phyloP scores from a whole-genome alignment of 2,113 vertebrate genomes.

The Callithrix jacchus region DNA sequence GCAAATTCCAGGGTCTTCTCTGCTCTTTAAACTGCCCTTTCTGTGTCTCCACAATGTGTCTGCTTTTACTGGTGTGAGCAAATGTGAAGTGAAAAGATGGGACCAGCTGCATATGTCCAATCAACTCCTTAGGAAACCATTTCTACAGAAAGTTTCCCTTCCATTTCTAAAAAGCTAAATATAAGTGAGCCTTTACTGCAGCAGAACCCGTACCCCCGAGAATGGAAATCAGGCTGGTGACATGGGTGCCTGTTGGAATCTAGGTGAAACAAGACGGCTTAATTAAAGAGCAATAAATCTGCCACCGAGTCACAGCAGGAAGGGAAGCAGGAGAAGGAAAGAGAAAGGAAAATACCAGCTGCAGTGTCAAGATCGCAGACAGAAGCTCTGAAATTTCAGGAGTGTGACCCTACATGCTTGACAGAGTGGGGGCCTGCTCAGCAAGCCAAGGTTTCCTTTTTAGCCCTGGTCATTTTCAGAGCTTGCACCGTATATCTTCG shows the following conservation, averaged over 20 bases:
- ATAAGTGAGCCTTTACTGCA: background rate
- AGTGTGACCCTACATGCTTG: accelerated
- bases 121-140: background rate
- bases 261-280: background rate
- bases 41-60: accelerated
- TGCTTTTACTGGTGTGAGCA: background rate
- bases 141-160: background rate
- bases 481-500: accelerated
- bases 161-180: background rate
- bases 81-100: background rate
- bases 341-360: background rate
- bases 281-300: too few relatives aligned
- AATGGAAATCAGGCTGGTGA: background rate
- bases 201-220: background rate
- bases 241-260: accelerated
- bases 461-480: too few relatives aligned
- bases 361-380: background rate
- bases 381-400: background rate
- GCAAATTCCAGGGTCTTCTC: too few relatives aligned
- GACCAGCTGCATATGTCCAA: background rate
- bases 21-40: background rate
- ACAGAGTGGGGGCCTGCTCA: background rate
- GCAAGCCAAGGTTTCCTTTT: background rate
- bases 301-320: background rate
- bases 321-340: background rate